These are phyloP conservation scores for Nematolebias whitei DNA, from an alignment of 2,113 vertebrate genomes.

Conservation along the genomic window DNA sequence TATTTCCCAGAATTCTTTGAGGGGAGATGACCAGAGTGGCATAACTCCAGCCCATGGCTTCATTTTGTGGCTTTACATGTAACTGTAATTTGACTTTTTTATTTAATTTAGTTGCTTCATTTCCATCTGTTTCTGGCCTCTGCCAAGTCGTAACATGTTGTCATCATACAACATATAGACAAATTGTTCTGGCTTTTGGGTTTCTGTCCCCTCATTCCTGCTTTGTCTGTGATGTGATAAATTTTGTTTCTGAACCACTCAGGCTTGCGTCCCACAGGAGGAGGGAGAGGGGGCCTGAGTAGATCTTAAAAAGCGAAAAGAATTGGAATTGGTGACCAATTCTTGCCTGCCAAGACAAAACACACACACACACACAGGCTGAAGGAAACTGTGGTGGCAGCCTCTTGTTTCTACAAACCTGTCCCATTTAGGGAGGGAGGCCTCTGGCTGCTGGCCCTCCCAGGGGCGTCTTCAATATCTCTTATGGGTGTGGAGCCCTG, in stretches of 20 bases:
- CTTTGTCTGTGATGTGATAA: no score
- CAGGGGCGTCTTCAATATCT: conserved; percentile 65
- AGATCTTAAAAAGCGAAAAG: conserved; percentile 48
- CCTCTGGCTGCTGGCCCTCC: conserved; percentile 46
- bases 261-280: conserved; percentile 3
- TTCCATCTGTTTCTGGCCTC: conserved; percentile 42
- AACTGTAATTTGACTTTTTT: conserved; percentile 51
- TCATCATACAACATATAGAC: conserved; percentile 35
- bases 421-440: conserved; percentile 56
- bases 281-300: conserved; percentile 28
- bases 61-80: conserved; percentile 28
- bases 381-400: conserved; percentile 53
- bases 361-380: not conserved
- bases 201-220: conserved; percentile 53
- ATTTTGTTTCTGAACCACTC: conserved; percentile 1
- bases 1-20: conserved; percentile 27
- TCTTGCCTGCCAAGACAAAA: conserved; percentile 15
- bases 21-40: conserved; percentile 19
- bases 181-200: no score
- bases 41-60: conserved; percentile 17
- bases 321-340: conserved; percentile 55
- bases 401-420: conserved; percentile 57
- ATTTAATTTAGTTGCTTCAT: conserved; percentile 21
- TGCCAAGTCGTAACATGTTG: conserved; percentile 52
- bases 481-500: conserved; percentile 58